These are phyloP conservation scores for Manis javanica DNA, from an alignment of 2,797 vertebrate species.

Conservation along the genomic window DNA sequence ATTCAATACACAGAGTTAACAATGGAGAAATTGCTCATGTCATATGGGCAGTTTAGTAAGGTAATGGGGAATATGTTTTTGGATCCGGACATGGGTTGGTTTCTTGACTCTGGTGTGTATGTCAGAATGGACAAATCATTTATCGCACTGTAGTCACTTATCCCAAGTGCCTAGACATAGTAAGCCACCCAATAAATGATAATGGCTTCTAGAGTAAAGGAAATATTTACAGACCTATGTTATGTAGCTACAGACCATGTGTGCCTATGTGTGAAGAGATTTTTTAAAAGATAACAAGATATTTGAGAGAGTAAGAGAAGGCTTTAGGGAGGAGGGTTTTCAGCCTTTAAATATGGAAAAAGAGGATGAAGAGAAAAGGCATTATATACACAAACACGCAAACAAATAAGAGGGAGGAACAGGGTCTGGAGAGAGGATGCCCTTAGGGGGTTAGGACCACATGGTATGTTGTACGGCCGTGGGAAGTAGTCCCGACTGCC, in stretches of 20 bases:
- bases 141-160: background rate
- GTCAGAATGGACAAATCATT: background rate
- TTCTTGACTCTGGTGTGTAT: background rate
- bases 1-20: background rate
- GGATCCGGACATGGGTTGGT: background rate
- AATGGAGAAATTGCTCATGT: background rate
- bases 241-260: background rate
- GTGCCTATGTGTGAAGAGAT: rapidly evolving
- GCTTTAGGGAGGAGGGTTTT: background rate
- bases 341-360: background rate
- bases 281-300: background rate
- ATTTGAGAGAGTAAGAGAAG: background rate
- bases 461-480: rapidly evolving
- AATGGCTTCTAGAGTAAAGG: background rate
- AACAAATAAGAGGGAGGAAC: background rate
- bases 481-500: background rate
- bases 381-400: background rate
- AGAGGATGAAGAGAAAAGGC: background rate
- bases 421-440: background rate
- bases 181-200: background rate
- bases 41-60: background rate
- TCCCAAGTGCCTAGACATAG: background rate
- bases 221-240: background rate
- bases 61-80: background rate
- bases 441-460: rapidly evolving